A percentile compares a stretch with the other conserved stretches of the same genome.
Conservation (phyloP, 2,797 vertebrate species). For the Molossus molossus region DNA sequence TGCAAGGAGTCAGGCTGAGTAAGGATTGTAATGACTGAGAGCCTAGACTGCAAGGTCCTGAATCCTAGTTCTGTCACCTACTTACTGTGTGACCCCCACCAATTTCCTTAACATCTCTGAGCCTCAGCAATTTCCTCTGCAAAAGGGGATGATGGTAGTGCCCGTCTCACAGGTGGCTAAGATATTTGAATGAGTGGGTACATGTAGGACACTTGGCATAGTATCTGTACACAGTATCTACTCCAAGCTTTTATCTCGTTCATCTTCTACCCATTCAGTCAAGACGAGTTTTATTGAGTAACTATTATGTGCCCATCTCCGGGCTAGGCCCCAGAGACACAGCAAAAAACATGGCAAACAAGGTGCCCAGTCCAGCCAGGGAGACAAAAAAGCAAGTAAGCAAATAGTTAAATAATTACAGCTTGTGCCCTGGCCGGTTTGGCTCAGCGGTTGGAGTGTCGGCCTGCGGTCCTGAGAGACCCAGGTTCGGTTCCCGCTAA, state of each 20-base stretch:
- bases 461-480: too few relatives aligned
- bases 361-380: not conserved
- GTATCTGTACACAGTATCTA: not conserved
- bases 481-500: too few relatives aligned
- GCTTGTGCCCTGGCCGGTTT: too few relatives aligned
- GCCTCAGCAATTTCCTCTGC: not conserved
- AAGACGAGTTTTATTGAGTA: not conserved
- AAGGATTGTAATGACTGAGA: not conserved
- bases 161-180: not conserved
- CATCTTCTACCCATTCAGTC: not conserved
- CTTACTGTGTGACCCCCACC: not conserved
- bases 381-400: not conserved
- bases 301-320: not conserved
- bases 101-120: not conserved
- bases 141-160: not conserved
- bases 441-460: too few relatives aligned
- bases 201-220: not conserved
- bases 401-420: not conserved
- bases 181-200: not conserved
- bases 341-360: not conserved
- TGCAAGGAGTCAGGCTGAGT: not conserved
- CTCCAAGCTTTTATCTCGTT: not conserved
- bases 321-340: not conserved
- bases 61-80: not conserved
- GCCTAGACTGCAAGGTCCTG: not conserved